Percentiles rank a stretch among this genome's conserved stretches.
phyloP scores from a whole-genome alignment of 1,140 invertebrate species.

The Nautilus pompilius region DNA sequence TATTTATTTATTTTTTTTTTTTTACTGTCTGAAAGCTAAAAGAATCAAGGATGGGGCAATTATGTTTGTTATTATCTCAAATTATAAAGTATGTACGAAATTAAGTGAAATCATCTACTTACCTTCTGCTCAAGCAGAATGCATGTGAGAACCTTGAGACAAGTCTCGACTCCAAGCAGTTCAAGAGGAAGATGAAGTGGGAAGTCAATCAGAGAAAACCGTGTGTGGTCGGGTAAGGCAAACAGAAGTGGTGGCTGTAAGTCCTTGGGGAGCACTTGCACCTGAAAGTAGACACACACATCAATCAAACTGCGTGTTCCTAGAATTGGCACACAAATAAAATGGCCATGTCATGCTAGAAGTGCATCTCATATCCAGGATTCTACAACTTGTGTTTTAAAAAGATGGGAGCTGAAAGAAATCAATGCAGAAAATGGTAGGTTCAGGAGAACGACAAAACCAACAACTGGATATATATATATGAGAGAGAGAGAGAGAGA shows the following conservation, averaged over 20 bases:
- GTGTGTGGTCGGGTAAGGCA: conserved; percentile 89
- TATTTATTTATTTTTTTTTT: too few species aligned
- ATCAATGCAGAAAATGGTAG: too few species aligned
- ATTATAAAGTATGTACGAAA: too few species aligned
- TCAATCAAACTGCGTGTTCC: too few species aligned
- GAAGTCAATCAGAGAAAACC: conserved; percentile 94
- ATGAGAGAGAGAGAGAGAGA: too few species aligned
- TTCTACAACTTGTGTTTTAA: too few species aligned
- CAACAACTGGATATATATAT: too few species aligned
- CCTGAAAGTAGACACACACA: conserved; percentile 53
- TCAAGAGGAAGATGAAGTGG: conserved; percentile 96
- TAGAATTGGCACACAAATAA: too few species aligned
- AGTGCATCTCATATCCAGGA: too few species aligned
- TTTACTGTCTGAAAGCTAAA: not conserved
- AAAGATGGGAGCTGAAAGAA: too few species aligned
- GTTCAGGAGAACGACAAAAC: too few species aligned
- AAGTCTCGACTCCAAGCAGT: conserved; percentile 94
- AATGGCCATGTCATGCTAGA: too few species aligned
- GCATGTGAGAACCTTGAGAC: conserved; percentile 90
- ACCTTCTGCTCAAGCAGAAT: conserved; percentile 98
- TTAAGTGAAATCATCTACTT: conserved; percentile 14
- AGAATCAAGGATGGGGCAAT: not conserved
- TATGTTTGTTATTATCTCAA: not conserved
- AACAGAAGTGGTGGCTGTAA: conserved; percentile 88
- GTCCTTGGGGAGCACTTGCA: conserved; percentile 86